Evolutionary conservation across 92 coral and sea anemone genomes (phyloP).

Genomic region (Micromussa lordhowensis): DNA sequence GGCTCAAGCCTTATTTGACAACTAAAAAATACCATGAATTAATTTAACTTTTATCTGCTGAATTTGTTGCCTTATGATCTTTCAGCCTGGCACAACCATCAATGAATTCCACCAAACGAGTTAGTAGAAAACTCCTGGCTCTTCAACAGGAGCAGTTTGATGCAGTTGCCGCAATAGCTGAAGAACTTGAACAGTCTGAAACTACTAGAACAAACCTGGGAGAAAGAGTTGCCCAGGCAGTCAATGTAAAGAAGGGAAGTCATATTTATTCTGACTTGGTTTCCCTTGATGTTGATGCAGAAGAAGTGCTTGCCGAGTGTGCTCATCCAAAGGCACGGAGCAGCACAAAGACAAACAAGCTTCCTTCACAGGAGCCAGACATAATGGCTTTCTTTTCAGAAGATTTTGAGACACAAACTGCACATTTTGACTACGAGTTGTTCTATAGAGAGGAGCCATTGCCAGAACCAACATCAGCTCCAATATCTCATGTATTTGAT

Average conservation of each 20-base stretch:
- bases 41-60: background rate
- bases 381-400: constrained; percentile 90
- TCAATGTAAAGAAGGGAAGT: constrained; percentile 83
- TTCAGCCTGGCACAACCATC: constrained; percentile 79
- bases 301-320: constrained; percentile 71
- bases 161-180: constrained; percentile 78
- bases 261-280: constrained; percentile 80
- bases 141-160: constrained; percentile 81
- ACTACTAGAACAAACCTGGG: constrained; percentile 73
- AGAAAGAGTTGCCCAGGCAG: constrained; percentile 87
- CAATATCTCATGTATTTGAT: constrained; percentile 83
- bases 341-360: constrained; percentile 53
- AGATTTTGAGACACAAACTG: constrained; percentile 82
- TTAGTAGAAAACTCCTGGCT: constrained; percentile 70
- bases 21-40: too few species aligned
- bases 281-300: constrained; percentile 81
- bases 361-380: constrained; percentile 78
- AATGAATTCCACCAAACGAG: constrained; percentile 82
- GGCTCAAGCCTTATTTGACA: too few species aligned
- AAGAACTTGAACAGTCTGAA: constrained; percentile 90
- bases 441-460: constrained; percentile 62
- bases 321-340: constrained; percentile 66
- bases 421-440: constrained; percentile 73
- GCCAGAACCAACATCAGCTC: constrained; percentile 58
- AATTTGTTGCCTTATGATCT: background rate